phyloP scores from a whole-genome alignment of 1,140 invertebrate species.

The Drosophila jambulina region DNA sequence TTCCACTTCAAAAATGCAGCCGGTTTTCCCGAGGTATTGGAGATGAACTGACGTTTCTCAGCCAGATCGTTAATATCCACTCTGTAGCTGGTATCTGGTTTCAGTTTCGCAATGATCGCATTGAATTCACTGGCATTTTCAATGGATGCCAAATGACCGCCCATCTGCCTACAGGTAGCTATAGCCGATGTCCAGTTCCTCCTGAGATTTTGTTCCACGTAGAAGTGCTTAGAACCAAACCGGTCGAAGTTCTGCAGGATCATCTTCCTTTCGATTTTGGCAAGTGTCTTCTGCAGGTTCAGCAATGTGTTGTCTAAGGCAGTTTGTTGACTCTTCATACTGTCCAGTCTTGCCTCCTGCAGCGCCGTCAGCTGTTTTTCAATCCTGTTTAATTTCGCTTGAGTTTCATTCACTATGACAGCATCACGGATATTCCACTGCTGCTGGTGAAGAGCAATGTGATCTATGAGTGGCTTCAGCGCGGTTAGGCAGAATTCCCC shows the following conservation, averaged over 20 bases:
- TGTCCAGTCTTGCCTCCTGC: not conserved
- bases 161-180: not conserved
- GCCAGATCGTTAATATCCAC: constrained; percentile 6
- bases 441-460: constrained; percentile 11
- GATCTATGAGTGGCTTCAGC: constrained; percentile 10
- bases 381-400: constrained; percentile 3
- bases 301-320: not conserved
- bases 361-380: not conserved
- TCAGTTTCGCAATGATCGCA: not conserved
- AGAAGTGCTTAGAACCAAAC: not conserved
- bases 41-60: not conserved
- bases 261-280: not conserved
- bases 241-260: not conserved
- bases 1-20: constrained; percentile 20
- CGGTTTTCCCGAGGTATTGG: not conserved
- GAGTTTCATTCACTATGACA: not conserved
- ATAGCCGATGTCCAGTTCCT: not conserved
- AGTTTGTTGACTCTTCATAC: not conserved
- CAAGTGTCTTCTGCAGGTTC: not conserved
- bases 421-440: constrained; percentile 10
- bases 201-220: not conserved
- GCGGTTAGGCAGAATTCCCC: constrained; percentile 6
- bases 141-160: not conserved
- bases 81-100: not conserved
- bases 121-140: not conserved